These are phyloP conservation scores for Dicyema japonicum DNA, from an alignment of 1,140 invertebrate genomes.

Conservation along the genomic window DNA sequence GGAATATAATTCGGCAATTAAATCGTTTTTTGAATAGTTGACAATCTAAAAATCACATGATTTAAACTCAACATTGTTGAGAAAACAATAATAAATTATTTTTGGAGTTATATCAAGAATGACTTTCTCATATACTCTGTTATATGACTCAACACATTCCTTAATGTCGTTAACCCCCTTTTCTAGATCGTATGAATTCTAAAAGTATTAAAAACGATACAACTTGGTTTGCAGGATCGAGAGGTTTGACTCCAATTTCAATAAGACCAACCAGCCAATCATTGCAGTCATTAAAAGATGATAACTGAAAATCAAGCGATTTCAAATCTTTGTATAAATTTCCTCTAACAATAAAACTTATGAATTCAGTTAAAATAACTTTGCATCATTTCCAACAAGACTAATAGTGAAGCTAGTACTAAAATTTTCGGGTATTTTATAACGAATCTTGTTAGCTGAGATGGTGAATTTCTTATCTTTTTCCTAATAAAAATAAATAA, in stretches of 20 bases:
- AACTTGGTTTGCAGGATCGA: slow-evolving; percentile 1
- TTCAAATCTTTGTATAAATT: slow-evolving; percentile 1
- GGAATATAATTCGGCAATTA: too few relatives aligned
- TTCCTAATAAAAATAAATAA: too few relatives aligned
- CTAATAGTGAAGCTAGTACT: not conserved
- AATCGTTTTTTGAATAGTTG: too few relatives aligned
- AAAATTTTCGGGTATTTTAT: too few relatives aligned
- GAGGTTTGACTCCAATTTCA: slow-evolving; percentile 1
- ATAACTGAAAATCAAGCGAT: not conserved
- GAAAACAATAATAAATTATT: too few relatives aligned
- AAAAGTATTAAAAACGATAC: not conserved
- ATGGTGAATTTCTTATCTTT: too few relatives aligned
- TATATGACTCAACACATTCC: slow-evolving; percentile 1
- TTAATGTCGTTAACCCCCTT: slow-evolving; percentile 1
- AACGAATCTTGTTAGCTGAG: too few relatives aligned
- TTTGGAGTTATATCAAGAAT: too few relatives aligned
- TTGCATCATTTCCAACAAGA: not conserved
- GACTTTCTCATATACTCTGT: too few relatives aligned
- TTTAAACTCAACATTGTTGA: too few relatives aligned
- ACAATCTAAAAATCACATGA: too few relatives aligned
- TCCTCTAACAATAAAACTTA: slow-evolving; percentile 1
- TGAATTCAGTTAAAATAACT: not conserved
- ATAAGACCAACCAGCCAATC: slow-evolving; percentile 1
- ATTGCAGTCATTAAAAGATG: slow-evolving; percentile 1
- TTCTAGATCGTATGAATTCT: slow-evolving; percentile 1